A percentile compares a stretch with the other conserved stretches of the same genome.
Evolutionary conservation across 2,888 invertebrate species (phyloP).

Genomic region (Stegana nigrithorax): DNA sequence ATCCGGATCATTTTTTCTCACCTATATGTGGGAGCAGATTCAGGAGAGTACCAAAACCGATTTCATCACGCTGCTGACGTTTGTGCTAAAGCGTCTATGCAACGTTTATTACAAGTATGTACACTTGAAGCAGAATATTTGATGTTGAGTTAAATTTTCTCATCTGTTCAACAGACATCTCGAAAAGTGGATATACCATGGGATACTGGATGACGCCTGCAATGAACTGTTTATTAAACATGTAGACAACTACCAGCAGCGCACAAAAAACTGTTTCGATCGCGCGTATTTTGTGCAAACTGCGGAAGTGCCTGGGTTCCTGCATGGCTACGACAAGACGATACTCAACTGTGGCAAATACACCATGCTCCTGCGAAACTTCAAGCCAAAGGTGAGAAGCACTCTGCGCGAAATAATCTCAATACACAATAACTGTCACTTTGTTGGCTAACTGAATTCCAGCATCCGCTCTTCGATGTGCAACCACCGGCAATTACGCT

Average conservation of each 20-base stretch:
- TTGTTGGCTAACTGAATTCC: neutral
- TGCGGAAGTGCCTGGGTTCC: constrained; percentile 75
- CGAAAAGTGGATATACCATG: constrained; percentile 88
- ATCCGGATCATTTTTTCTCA: constrained; percentile 52
- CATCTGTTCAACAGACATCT: constrained; percentile 66
- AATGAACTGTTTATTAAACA: constrained; percentile 84
- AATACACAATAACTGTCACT: no score
- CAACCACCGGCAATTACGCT: constrained; percentile 61
- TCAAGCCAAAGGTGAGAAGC: constrained; percentile 75
- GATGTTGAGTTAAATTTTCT: neutral
- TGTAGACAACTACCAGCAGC: constrained; percentile 52
- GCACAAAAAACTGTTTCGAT: constrained; percentile 66
- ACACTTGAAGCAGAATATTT: no score
- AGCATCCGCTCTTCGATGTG: constrained; percentile 63
- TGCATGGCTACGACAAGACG: constrained; percentile 73
- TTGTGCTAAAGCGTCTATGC: constrained; percentile 63
- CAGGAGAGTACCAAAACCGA: constrained; percentile 56
- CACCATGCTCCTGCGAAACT: constrained; percentile 77
- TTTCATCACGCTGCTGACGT: constrained; percentile 58
- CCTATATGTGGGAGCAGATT: constrained; percentile 63
- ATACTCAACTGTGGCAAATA: constrained; percentile 83
- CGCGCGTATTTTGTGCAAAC: constrained; percentile 60
- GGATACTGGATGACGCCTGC: constrained; percentile 81
- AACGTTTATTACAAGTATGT: constrained; percentile 63
- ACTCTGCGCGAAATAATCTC: no score